Percentiles rank a stretch among this genome's conserved stretches.
Evolutionary conservation across 2,888 invertebrate species (phyloP).

Genomic region (Lasioglossum leucozonium): DNA sequence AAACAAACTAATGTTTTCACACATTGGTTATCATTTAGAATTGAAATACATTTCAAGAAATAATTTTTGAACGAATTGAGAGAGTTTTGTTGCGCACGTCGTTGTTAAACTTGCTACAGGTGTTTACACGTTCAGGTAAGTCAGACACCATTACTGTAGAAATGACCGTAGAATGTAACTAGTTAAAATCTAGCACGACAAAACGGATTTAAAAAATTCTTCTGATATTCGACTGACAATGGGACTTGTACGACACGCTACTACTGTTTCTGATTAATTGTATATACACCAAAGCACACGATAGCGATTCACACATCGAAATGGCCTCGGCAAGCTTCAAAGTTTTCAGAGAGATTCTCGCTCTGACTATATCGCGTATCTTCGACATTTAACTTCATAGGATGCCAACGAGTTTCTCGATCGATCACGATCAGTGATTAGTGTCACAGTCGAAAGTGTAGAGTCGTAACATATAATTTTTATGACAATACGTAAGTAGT

Average conservation of each 20-base stretch:
- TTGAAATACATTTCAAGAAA: not conserved
- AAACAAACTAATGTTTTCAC: not conserved
- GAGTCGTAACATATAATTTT: slow-evolving; percentile 54
- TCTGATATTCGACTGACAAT: not conserved
- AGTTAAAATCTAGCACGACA: not conserved
- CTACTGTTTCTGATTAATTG: not conserved
- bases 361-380: slow-evolving; percentile 20
- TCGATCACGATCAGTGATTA: slow-evolving; percentile 35
- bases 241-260: slow-evolving; percentile 18
- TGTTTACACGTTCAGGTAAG: not conserved
- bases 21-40: not conserved
- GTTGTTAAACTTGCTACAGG: not conserved
- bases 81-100: not conserved
- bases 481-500: slow-evolving; percentile 58
- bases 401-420: slow-evolving; percentile 21
- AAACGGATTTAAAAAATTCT: not conserved
- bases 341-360: slow-evolving; percentile 34
- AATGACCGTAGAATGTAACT: not conserved
- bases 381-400: slow-evolving; percentile 37
- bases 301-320: not conserved
- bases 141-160: not conserved
- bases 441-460: slow-evolving; percentile 16
- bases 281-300: not conserved
- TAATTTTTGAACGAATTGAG: not conserved
- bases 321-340: slow-evolving; percentile 28